Evolutionary conservation across 2,888 invertebrate genomes (phyloP), one percentile per base, ranked within the genome.

Genomic region (Hypomecis atomaria): DNA sequence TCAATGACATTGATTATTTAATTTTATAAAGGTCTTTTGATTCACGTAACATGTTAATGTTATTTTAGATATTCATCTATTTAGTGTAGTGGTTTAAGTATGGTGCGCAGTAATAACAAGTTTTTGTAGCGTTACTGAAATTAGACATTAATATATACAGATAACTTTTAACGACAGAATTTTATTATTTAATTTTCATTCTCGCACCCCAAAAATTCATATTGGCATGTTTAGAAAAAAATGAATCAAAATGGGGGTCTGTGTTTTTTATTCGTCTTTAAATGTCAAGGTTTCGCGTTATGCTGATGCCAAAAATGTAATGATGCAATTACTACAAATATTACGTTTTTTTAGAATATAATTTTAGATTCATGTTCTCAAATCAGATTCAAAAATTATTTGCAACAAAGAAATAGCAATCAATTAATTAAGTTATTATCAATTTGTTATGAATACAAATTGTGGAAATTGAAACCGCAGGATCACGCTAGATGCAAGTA

Each of bases 281-380:
- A 69, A 65, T 60, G 62, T 63, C 56, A 61, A 67, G 55, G 66
- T 23, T 34, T 4, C 11, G n/a, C 7, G 1, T 52, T 44, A 59
- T 44, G 33, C 48, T 47, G 37, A 52, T 40, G n/a, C 5, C 45
- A 43, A 52, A 34, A 11, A 44, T 13, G 36, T 50, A 40, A 52
- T 62, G 55, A 62, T 58, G 62, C 47, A 56, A 58, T 50, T 48
- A n/a, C 37, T 48, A 44, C 43, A 34, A 37, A 59, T 59, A 40
- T 62, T 65, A 65, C 66, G 55, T 63, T 48, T 58, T 52, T 43
- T 56, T 58, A 47, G 40, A 50, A n/a, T 54, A 34, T 42, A 0
- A 45, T 34, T 45, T 45, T 10, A 6, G 45, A 59, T 44, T 13
- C 6, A 45, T 5, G n/a, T 13, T 44, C 38, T 57, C 5, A 52